Conservation (phyloP, 2,888 invertebrate species). For the Dolomedes plantarius region DNA sequence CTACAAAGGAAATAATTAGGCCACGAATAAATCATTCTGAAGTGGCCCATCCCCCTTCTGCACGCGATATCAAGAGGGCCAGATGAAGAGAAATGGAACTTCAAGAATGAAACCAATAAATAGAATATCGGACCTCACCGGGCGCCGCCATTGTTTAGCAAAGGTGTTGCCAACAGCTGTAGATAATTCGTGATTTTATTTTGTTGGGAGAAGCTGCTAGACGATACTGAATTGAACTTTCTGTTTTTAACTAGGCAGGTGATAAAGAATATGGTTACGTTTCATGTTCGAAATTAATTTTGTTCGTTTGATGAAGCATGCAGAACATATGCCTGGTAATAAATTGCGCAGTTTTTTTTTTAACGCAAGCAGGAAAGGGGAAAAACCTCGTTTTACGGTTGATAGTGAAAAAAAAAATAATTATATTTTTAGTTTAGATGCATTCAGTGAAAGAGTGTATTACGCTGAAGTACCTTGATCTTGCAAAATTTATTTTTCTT, state of each 20-base stretch:
- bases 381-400: too few relatives aligned
- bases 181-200: conserved; percentile 6
- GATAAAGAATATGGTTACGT: background rate
- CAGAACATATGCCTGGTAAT: too few relatives aligned
- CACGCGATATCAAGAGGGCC: background rate
- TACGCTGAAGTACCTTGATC: too few relatives aligned
- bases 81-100: conserved; percentile 21
- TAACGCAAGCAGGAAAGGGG: too few relatives aligned
- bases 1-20: conserved; percentile 67
- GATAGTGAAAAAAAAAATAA: too few relatives aligned
- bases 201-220: background rate
- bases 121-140: conserved; percentile 31
- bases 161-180: conserved; percentile 23
- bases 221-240: background rate
- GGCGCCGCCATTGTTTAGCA: conserved; percentile 20
- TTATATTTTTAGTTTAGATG: too few relatives aligned
- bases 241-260: background rate
- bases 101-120: conserved; percentile 21
- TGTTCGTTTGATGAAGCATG: background rate
- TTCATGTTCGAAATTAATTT: background rate
- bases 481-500: too few relatives aligned
- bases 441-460: too few relatives aligned
- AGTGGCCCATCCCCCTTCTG: conserved; percentile 22
- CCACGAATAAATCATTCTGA: conserved; percentile 53
- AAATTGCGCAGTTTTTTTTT: too few relatives aligned